Conservation (phyloP, 2,888 invertebrate species). For the Epinotia nisella region DNA sequence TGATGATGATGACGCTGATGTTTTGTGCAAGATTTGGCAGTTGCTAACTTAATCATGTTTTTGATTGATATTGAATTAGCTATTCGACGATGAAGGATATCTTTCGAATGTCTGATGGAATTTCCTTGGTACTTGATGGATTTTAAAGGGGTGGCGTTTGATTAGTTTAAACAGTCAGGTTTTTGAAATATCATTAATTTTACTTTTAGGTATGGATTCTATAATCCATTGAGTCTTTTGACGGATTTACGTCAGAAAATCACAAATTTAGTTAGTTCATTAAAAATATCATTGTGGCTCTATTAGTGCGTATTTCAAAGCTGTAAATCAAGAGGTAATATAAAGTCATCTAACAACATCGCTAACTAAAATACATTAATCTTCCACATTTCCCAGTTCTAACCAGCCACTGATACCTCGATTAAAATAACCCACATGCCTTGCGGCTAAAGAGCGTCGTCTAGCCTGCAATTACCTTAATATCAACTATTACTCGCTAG, state of each 20-base stretch:
- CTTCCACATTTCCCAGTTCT: slow-evolving; percentile 18
- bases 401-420: slow-evolving; percentile 17
- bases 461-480: slow-evolving; percentile 61
- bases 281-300: neutral
- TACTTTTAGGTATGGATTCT: neutral
- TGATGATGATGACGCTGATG: neutral
- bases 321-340: neutral
- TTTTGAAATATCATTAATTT: neutral
- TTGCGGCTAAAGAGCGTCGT: slow-evolving; percentile 41
- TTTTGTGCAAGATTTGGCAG: neutral
- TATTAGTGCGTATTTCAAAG: neutral
- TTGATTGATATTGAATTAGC: neutral
- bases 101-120: neutral
- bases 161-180: neutral
- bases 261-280: neutral
- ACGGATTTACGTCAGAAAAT: neutral
- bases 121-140: neutral
- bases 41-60: neutral
- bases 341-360: slow-evolving; percentile 4
- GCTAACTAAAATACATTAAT: slow-evolving; percentile 19
- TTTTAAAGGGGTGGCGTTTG: neutral
- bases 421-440: slow-evolving; percentile 32
- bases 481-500: slow-evolving; percentile 73
- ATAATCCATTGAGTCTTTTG: neutral
- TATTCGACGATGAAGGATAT: neutral